A percentile compares a stretch with the other conserved stretches of the same genome.
These are phyloP conservation scores for Bicyclus anynana DNA, from an alignment of 1,140 invertebrate species.

Conservation along the genomic window DNA sequence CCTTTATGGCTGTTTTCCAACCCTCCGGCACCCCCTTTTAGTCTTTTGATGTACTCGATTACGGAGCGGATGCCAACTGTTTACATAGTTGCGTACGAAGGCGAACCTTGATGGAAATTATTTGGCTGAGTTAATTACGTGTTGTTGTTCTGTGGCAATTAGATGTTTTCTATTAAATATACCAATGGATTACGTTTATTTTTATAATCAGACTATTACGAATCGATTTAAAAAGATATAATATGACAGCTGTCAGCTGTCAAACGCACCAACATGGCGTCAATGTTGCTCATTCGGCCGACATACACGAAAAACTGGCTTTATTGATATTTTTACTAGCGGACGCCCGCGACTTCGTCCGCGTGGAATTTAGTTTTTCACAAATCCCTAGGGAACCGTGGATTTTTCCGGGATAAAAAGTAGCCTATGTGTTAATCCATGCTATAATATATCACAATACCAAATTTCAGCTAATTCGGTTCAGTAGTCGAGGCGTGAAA, in stretches of 20 bases:
- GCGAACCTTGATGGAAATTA: background rate
- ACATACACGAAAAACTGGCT: background rate
- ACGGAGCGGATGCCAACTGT: background rate
- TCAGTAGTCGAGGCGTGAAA: no score
- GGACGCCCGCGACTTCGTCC: no score
- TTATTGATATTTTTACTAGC: background rate
- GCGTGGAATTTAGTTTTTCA: no score
- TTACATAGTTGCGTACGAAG: background rate
- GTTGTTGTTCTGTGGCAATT: background rate
- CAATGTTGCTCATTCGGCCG: conserved; percentile 15
- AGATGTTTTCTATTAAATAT: no score
- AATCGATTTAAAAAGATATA: no score
- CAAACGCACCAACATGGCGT: conserved; percentile 33
- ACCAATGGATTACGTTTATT: no score
- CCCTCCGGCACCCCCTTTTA: conserved; percentile 4
- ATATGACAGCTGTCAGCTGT: conserved; percentile 52
- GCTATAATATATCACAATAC: no score
- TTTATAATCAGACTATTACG: no score
- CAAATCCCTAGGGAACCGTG: no score
- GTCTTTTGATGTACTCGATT: conserved; percentile 4
- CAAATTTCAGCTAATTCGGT: no score
- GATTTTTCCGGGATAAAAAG: no score
- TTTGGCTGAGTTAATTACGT: background rate
- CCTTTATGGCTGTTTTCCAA: background rate
- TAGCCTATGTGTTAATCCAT: no score